Evolutionary conservation across 2,797 vertebrate species (phyloP).

Genomic region (Zalophus californianus): DNA sequence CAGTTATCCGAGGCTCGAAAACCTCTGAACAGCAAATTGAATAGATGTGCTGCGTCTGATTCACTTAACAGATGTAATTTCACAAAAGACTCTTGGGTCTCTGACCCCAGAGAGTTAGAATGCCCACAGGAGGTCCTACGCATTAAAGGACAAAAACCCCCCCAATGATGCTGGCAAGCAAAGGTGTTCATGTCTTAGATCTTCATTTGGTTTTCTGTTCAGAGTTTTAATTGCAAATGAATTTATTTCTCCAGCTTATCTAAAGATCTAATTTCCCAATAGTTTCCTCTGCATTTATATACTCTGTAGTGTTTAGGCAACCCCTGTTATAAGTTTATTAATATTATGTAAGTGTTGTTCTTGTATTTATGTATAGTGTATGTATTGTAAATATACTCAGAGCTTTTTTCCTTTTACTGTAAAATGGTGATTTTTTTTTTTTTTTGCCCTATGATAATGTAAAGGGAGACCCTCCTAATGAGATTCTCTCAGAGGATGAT

Average conservation of each 20-base stretch:
- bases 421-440: slow-evolving; percentile 94
- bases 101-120: slow-evolving; percentile 76
- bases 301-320: slow-evolving; percentile 95
- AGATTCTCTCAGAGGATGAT: slow-evolving; percentile 94
- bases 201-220: slow-evolving; percentile 87
- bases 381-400: slow-evolving; percentile 99
- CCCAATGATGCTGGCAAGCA: slow-evolving; percentile 82
- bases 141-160: slow-evolving; percentile 78
- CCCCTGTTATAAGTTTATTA: slow-evolving; percentile 97
- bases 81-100: slow-evolving; percentile 67
- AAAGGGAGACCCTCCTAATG: slow-evolving; percentile 95
- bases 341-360: slow-evolving; percentile 99
- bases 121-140: slow-evolving; percentile 78
- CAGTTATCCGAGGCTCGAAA: slow-evolving; percentile 77
- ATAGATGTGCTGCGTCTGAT: slow-evolving; percentile 69
- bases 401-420: slow-evolving; percentile 97
- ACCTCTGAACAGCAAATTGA: slow-evolving; percentile 80
- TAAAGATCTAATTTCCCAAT: slow-evolving; percentile 90
- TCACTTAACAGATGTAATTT: slow-evolving; percentile 74
- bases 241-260: slow-evolving; percentile 91
- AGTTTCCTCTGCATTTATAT: slow-evolving; percentile 93
- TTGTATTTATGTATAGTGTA: slow-evolving; percentile 99
- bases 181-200: slow-evolving; percentile 83
- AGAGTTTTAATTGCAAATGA: slow-evolving; percentile 89
- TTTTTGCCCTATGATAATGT: slow-evolving; percentile 93